Base-by-base conservation (phyloP, 2,113 vertebrate species). In the Cisticola juncidis region DNA sequence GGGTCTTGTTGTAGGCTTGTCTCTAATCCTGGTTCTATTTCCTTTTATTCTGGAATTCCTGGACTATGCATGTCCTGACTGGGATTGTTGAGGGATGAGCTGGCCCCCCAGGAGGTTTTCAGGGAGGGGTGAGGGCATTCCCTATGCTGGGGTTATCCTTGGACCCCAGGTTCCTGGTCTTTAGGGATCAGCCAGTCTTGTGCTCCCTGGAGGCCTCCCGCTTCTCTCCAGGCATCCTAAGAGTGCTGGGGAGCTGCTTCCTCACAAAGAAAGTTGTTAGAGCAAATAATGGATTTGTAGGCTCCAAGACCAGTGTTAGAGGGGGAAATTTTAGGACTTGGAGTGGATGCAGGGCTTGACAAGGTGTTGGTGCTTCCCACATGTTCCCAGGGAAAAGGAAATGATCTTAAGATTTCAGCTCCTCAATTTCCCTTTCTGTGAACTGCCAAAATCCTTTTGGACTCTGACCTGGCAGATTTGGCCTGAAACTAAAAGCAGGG, bases 151-250 rank as follows among this genome's bases (percentile, higher is more conserved):
- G 42, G 8, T 17, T 29, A 13, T 40, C 70, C 51, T 9, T 31
- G 54, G 48, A 29, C 70, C 66, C 68, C 21, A 21, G 35, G 5
- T 9, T 28, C 11, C 16, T 7, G 21, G 2, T 9, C 20, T 31
- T 45, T 17, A 10, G 44, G 44, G 20, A 77, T 38, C 22, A 86
- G 42, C 26, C 23, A 1, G 21, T 9, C 17, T 25, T 0, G 0
- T 22, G 33, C 9, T 87, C 68, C 62, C 13, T 11, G 42, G 9
- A 3, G 6, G 25, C 12, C 33, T 83, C 36, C 53, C 64, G 47
- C 5, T 23, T 8, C 21, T 7, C 9, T 48, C 60, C 12, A 33
- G 35, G 19, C 9, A 62, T 31, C 51, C 60, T 18, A 56, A 54
- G 35, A 11, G 9, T 23, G 28, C 35, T 86, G 20, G 23, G 4